Evolutionary conservation across 2,113 vertebrate species (phyloP).

Genomic region (Muntiacus reevesi): DNA sequence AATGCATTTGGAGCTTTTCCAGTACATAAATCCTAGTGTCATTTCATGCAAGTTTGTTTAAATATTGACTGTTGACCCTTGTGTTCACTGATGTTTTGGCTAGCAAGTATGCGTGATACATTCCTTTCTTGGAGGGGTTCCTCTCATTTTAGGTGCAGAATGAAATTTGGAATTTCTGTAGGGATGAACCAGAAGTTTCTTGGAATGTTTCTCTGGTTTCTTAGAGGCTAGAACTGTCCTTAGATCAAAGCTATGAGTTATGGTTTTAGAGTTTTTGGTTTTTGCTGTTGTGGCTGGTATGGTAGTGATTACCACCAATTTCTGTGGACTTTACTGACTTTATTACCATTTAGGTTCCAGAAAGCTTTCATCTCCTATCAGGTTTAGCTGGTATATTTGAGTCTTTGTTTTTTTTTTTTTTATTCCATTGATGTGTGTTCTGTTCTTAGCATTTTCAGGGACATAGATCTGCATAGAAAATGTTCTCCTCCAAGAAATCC

Average conservation of each 20-base stretch:
- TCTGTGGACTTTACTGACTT: neutral
- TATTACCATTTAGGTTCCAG: neutral
- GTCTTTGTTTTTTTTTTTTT: neutral
- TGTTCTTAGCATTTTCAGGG: neutral
- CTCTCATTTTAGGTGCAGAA: neutral
- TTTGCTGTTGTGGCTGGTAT: neutral
- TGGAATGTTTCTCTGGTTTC: neutral
- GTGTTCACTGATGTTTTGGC: neutral
- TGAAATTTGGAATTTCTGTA: neutral
- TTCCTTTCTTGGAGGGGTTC: neutral
- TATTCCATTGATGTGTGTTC: neutral
- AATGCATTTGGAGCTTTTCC: neutral
- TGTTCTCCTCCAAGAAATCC: neutral
- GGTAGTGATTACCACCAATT: neutral
- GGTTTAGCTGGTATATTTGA: neutral
- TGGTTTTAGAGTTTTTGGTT: neutral
- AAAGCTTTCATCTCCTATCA: neutral
- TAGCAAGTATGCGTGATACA: neutral
- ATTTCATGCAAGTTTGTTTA: neutral
- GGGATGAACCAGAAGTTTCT: neutral
- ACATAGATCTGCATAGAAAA: neutral
- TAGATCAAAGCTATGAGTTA: neutral
- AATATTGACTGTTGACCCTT: neutral
- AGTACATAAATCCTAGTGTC: neutral
- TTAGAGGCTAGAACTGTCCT: neutral